Evolutionary conservation across 2,888 invertebrate species (phyloP), one percentile per base, ranked within the genome.

Genomic region (Gibbula magus): DNA sequence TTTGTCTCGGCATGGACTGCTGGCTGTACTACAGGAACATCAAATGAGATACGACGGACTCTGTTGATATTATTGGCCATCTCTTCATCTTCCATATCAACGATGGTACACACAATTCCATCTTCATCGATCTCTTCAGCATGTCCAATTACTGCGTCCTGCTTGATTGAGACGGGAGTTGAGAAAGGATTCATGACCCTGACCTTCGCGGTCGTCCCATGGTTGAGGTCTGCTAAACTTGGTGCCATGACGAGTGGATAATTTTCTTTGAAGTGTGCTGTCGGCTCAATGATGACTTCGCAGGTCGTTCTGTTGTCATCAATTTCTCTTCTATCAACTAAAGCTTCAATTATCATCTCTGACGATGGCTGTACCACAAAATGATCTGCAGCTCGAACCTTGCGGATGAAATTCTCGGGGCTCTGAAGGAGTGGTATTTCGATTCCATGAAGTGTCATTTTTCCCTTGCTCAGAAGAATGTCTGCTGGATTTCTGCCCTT

Each of bases 121-220:
- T 67, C 45, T 20, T 51, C 32, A 35, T 67, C 75, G 13, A 81
- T 52, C 8, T 53, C 51, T 22, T 83, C 81, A 7, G 82, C 82
- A 16, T 32, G 67, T 5, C 82, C 81, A 25, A 85, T 35, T 13
- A 75, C 74, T 10, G 81, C 74, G 66, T 82, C 79, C n/a, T n/a
- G n/a, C n/a, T n/a, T n/a, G n/a, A n/a, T n/a, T n/a, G n/a, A n/a
- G n/a, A n/a, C n/a, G n/a, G 53, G 82, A 79, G 13, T 56, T 29
- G 74, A 75, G 53, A 82, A 83, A 20, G 82, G 81, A 52, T 85
- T 85, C 32, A 83, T 51, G 13, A 85, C 35, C 13, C 83, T 79
- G 0, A 83, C 79, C 45, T 82, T 82, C 56, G 20, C 56, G 8
- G 81, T 83, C n/a, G 75, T 53, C n/a, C 25, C 53, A 51, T 73